phyloP scores from a whole-genome alignment of 2,888 invertebrate genomes.

The Torymus tubicola region DNA sequence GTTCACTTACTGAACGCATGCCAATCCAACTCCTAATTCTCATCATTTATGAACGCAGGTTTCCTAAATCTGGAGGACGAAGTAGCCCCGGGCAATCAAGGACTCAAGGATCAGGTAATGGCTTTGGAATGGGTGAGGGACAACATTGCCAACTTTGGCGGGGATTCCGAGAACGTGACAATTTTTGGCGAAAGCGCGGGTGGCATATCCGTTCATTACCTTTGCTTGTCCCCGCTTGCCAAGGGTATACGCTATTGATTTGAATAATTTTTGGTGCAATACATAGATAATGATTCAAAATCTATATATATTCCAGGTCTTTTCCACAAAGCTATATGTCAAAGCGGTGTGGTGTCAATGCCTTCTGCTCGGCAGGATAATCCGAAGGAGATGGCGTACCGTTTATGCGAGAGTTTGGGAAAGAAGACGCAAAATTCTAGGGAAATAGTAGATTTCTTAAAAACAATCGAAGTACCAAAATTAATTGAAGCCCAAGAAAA shows the following conservation, averaged over 20 bases:
- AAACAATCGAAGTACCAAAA: constrained; percentile 60
- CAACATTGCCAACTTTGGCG: constrained; percentile 64
- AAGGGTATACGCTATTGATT: constrained; percentile 54
- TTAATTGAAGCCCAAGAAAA: constrained; percentile 60
- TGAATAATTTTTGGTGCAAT: no score
- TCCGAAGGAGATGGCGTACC: constrained; percentile 58
- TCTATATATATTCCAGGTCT: constrained; percentile 63
- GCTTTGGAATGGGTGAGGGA: constrained; percentile 64
- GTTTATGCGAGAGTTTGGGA: constrained; percentile 63
- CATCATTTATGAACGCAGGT: constrained; percentile 46
- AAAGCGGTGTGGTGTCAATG: constrained; percentile 66
- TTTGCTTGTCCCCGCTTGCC: constrained; percentile 58
- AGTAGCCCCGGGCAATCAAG: constrained; percentile 64
- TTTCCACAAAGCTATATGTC: constrained; percentile 70
- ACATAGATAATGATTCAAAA: not conserved
- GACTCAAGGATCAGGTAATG: constrained; percentile 65
- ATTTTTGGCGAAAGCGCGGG: constrained; percentile 66
- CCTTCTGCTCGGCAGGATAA: constrained; percentile 61
- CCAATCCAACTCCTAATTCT: not conserved
- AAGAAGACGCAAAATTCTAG: constrained; percentile 62
- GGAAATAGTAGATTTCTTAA: constrained; percentile 65
- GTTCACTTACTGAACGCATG: no score
- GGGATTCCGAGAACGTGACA: constrained; percentile 65
- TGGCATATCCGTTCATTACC: constrained; percentile 61
- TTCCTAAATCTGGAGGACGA: constrained; percentile 62